Percentiles rank a stretch among this genome's conserved stretches.
Conservation (phyloP, 2,797 vertebrate genomes). For the Cryptoprocta ferox region DNA sequence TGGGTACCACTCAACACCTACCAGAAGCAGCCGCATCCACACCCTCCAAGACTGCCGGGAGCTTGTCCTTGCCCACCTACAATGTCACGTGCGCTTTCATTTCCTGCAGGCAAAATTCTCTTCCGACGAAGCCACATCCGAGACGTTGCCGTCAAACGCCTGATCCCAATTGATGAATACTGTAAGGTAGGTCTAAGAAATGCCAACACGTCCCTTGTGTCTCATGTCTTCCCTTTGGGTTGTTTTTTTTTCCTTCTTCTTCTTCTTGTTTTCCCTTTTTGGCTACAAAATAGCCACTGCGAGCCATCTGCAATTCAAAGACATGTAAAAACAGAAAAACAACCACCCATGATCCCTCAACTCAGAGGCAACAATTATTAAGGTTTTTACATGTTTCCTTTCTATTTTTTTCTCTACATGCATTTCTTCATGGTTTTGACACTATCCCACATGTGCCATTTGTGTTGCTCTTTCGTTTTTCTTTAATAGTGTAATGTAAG, state of each 20-base stretch:
- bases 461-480: background rate
- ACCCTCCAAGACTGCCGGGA: background rate
- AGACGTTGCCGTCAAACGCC: constrained; percentile 97
- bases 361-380: background rate
- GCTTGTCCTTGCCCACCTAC: background rate
- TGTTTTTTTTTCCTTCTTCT: too few species aligned
- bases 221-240: background rate
- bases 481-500: background rate
- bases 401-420: background rate
- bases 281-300: background rate
- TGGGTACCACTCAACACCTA: background rate
- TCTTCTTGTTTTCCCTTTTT: background rate
- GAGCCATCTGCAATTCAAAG: background rate
- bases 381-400: background rate
- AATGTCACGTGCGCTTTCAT: background rate
- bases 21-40: background rate
- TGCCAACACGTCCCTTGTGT: rapidly evolving
- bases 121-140: constrained; percentile 98
- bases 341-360: background rate
- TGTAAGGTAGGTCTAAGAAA: constrained; percentile 93
- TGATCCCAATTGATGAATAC: constrained; percentile 98
- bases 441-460: background rate
- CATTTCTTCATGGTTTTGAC: background rate
- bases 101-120: constrained; percentile 94
- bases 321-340: background rate